These are phyloP conservation scores for Molossus alvarezi DNA, from an alignment of 2,797 vertebrate genomes.

Conservation along the genomic window DNA sequence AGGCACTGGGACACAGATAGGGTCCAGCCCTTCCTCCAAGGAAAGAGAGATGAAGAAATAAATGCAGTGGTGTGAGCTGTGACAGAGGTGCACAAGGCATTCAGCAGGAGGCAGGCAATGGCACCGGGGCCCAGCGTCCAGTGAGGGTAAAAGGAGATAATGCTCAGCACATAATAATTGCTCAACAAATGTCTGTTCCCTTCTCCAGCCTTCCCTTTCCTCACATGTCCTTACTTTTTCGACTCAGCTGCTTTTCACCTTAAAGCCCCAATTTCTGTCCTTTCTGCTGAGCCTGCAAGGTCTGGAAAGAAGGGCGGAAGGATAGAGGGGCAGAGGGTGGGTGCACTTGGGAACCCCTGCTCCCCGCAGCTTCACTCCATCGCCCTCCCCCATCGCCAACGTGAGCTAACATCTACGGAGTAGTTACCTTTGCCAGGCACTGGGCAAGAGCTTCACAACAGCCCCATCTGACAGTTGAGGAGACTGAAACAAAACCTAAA, in stretches of 20 bases:
- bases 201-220: neutral
- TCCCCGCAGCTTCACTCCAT: neutral
- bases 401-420: neutral
- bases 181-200: neutral
- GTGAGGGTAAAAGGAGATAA: neutral
- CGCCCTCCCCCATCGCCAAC: neutral
- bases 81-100: neutral
- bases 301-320: neutral
- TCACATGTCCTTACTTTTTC: conserved; percentile 18
- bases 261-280: neutral
- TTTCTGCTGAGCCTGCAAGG: neutral
- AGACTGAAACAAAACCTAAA: conserved; percentile 15
- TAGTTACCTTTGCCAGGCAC: neutral
- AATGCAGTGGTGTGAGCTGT: neutral
- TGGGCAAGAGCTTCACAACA: neutral
- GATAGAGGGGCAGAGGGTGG: neutral
- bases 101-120: neutral
- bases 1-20: neutral
- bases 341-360: neutral
- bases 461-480: neutral
- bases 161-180: neutral
- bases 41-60: neutral
- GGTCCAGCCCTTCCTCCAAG: neutral
- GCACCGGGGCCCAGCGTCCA: neutral
- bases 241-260: neutral